Conservation (phyloP, 2,797 vertebrate genomes). For the Toxotes lorentzi region DNA sequence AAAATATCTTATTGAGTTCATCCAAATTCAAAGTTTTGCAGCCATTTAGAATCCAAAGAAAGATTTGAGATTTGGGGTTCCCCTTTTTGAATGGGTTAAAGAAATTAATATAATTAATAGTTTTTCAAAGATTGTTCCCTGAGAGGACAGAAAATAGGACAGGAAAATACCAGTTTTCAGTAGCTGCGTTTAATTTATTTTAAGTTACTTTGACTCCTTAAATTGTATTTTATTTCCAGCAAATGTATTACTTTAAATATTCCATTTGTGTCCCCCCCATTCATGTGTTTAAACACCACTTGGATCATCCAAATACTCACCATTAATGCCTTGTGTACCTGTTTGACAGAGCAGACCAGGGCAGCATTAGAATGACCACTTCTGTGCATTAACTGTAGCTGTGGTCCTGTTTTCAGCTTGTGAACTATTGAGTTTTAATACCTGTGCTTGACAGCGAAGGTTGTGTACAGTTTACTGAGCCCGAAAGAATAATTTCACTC, state of each 20-base stretch:
- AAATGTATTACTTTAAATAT: background rate
- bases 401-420: conserved; percentile 29
- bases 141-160: background rate
- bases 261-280: background rate
- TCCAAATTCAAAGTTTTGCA: background rate
- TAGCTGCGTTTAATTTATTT: conserved; percentile 48
- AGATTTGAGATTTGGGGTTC: background rate
- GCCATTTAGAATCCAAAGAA: conserved; percentile 15
- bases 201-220: background rate
- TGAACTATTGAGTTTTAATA: conserved; percentile 48
- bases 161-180: background rate
- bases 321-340: conserved; percentile 46
- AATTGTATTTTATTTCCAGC: conserved; percentile 23
- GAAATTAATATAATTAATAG: background rate
- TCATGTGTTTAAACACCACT: background rate
- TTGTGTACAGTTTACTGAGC: conserved; percentile 27
- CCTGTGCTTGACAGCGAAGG: conserved; percentile 10
- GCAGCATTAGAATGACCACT: conserved; percentile 10
- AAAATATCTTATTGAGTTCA: background rate
- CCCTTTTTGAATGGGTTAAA: conserved; percentile 3
- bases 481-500: conserved; percentile 1
- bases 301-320: conserved; percentile 26
- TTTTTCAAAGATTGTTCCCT: conserved; percentile 1
- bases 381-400: conserved; percentile 39
- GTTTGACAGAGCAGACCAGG: conserved; percentile 37